Evolutionary conservation across 2,888 invertebrate genomes (phyloP), one percentile per base, ranked within the genome.

Genomic region (Cotesia congregata): DNA sequence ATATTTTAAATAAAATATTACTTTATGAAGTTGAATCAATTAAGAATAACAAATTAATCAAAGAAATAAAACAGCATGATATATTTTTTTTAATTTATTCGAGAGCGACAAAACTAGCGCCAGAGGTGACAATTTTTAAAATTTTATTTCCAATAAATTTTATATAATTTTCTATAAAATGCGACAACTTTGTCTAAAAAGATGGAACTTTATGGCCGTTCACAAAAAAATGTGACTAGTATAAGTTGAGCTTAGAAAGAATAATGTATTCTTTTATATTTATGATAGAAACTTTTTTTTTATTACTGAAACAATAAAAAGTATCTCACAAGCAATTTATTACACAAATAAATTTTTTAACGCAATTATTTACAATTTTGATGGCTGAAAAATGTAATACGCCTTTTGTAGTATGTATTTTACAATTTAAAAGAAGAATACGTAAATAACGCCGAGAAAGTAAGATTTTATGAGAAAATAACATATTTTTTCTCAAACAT

Each of bases 391-490:
- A 50, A 50, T 12, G 3, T 7, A 12, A 12, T 12, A 50, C 50
- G 50, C 50, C 50, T 50, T 50, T 50, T 50, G 7, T 4, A 50
- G 50, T 50, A 12, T 50, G 9, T 12, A 50, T 30, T 30, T 30
- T 30, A 50, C 50, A 50, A 50, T 50, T 50, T 50, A 50, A 7
- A 50, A 50, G 12, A 50, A 50, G 50, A 50, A 50, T 50, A 50
- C 50, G 12, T 50, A 50, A 12, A 50, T 50, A 50, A 12, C 3
- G 4, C 4, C 12, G 50, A 50, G 50, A 50, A 50, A 50, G 50
- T 50, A 50, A 50, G 50, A 50, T 50, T 50, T 50, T 50, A 50
- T 50, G 50, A 50, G 50, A 50, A 50, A 50, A 50, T 50, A 50
- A 50, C 50, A 12, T 50, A 30, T 30, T 9, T 50, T 50, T 50